These are phyloP conservation scores for Mechanitis mazaeus DNA, from an alignment of 2,888 invertebrate species.

Conservation along the genomic window DNA sequence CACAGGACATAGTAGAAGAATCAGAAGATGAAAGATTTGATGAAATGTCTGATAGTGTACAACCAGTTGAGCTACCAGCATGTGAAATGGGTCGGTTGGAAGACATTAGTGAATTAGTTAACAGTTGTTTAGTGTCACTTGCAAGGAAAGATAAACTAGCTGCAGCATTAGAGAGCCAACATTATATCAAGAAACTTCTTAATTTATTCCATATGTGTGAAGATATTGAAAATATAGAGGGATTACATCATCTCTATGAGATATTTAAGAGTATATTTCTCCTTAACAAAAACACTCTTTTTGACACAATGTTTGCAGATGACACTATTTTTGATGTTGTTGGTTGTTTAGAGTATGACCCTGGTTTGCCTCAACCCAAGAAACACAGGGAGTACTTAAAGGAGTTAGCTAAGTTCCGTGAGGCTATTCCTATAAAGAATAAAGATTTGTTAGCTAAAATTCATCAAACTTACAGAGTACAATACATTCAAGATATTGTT, in stretches of 20 bases:
- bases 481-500: conserved; percentile 99
- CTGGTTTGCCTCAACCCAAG: conserved; percentile 88
- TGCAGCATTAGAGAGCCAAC: conserved; percentile 93
- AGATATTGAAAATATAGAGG: conserved; percentile 95
- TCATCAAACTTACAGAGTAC: conserved; percentile 99
- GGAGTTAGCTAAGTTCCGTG: conserved; percentile 93
- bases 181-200: conserved; percentile 95
- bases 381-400: conserved; percentile 97
- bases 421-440: conserved; percentile 96
- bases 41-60: conserved; percentile 96
- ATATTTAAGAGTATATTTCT: conserved; percentile 99
- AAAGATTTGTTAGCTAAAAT: conserved; percentile 97
- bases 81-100: conserved; percentile 95
- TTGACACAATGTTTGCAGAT: conserved; percentile 98
- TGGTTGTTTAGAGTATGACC: conserved; percentile 99
- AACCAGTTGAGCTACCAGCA: conserved; percentile 95
- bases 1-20: conserved; percentile 97
- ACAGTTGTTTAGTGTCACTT: conserved; percentile 91
- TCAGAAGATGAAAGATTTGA: conserved; percentile 98
- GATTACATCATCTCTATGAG: conserved; percentile 96
- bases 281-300: conserved; percentile 96
- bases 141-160: conserved; percentile 96
- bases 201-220: conserved; percentile 98
- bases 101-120: conserved; percentile 95
- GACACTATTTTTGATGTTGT: conserved; percentile 98